phyloP scores from a whole-genome alignment of 2,888 invertebrate genomes.

The Rhagonycha fulva region DNA sequence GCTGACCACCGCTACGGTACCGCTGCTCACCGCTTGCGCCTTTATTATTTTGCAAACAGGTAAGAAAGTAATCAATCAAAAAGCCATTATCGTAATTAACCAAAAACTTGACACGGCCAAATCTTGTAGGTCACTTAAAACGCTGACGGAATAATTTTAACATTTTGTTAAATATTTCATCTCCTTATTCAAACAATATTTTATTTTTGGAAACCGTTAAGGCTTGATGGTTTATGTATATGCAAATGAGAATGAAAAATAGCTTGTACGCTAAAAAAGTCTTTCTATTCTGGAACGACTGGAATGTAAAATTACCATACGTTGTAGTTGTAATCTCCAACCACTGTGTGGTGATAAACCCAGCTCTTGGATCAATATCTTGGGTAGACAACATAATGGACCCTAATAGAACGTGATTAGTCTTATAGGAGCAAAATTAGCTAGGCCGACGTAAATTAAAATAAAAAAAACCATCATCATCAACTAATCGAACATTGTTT shows the following conservation, averaged over 20 bases:
- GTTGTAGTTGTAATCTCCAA: slow-evolving; percentile 1
- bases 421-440: slow-evolving; percentile 1
- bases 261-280: not conserved
- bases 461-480: not conserved
- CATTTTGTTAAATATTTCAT: not conserved
- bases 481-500: not conserved
- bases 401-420: not conserved
- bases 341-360: not conserved
- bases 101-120: not conserved
- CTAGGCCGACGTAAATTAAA: not conserved
- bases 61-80: slow-evolving; percentile 29
- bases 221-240: not conserved
- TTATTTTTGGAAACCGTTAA: not conserved
- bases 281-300: not conserved
- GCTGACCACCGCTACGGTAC: slow-evolving; percentile 54
- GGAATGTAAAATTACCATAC: slow-evolving; percentile 2
- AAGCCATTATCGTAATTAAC: not conserved
- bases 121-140: not conserved
- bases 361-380: not conserved
- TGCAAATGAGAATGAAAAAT: not conserved
- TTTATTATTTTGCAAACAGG: slow-evolving; percentile 50
- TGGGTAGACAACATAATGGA: slow-evolving; percentile 1
- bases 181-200: not conserved
- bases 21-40: slow-evolving; percentile 56
- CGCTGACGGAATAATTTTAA: not conserved